Evolutionary conservation across 2,113 vertebrate genomes (phyloP), one percentile per base, ranked within the genome.

Genomic region (Heteronetta atricapilla): DNA sequence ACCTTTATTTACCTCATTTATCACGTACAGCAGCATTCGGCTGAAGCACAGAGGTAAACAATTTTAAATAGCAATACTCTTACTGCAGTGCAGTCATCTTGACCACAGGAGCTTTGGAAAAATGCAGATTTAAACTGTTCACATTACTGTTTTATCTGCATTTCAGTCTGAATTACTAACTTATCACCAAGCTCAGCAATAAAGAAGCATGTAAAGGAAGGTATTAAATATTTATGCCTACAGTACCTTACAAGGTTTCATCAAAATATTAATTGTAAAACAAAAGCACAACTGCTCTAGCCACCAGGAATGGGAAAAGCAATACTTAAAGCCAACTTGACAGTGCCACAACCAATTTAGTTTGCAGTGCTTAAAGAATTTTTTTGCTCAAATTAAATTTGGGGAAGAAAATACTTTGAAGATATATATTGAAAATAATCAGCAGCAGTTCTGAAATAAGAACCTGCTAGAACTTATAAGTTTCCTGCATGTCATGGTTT

Each of bases 1-100:
- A 94, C 94, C 90, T 94, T 97, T 97, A 97, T 97, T 97, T 96
- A 93, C 93, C 96, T 97, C 97, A 98, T 98, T 98, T 97, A 97
- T 98, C 97, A 97, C 68, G 44, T 64, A 68, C 77, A 82, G 94
- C 64, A 69, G 91, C 94, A 86, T 96, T 97, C 95, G 69, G 93
- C 91, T 97, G 95, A 95, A 97, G 82, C 86, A 48, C 91, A 92
- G 95, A 98, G 93, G 97, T 96, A 98, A 98, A 97, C 97, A 97
- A 94, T 74, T 95, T 97, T 96, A 96, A 98, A 96, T 55, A 59
- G 52, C 93, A 96, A 89, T 93, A 74, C 93, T 95, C 48, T 73
- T 94, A 88, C 94, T 87, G 56, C 88, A 97, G 96, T n/a, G 6
- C 83, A 93, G 89, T 94, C 96, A 95, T 96, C 95, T 93, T 95